Conservation (phyloP, 2,888 invertebrate species). For the Toxonevra muliebris region DNA sequence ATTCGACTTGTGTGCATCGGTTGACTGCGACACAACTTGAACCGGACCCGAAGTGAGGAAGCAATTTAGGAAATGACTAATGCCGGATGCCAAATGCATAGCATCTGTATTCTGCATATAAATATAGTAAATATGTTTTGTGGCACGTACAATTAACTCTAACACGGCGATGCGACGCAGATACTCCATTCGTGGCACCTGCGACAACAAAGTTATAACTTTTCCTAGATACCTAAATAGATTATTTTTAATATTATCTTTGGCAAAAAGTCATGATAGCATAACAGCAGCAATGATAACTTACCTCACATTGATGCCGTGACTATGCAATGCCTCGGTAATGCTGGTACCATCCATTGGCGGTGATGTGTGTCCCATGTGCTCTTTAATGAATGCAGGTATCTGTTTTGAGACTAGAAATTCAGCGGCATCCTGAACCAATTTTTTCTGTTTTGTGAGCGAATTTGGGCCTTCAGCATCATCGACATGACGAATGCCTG, state of each 20-base stretch:
- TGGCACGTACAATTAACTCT: constrained; percentile 89
- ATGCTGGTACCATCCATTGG: constrained; percentile 95
- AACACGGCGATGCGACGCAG: constrained; percentile 87
- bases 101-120: constrained; percentile 86
- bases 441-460: constrained; percentile 83
- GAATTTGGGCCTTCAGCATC: constrained; percentile 72
- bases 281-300: neutral
- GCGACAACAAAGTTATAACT: constrained; percentile 80
- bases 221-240: constrained; percentile 85
- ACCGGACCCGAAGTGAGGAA: constrained; percentile 83
- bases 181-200: constrained; percentile 84
- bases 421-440: constrained; percentile 95
- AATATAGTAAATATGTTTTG: constrained; percentile 92
- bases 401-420: constrained; percentile 94
- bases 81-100: constrained; percentile 88
- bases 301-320: constrained; percentile 89
- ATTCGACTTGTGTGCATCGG: constrained; percentile 58
- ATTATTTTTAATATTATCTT: neutral
- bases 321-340: constrained; percentile 91
- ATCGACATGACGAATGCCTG: constrained; percentile 87
- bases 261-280: neutral
- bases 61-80: constrained; percentile 97
- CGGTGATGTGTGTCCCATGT: constrained; percentile 88
- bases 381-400: constrained; percentile 92
- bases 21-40: constrained; percentile 60